Evolutionary conservation across 2,888 invertebrate species (phyloP).

Genomic region (Leistus spinibarbis): DNA sequence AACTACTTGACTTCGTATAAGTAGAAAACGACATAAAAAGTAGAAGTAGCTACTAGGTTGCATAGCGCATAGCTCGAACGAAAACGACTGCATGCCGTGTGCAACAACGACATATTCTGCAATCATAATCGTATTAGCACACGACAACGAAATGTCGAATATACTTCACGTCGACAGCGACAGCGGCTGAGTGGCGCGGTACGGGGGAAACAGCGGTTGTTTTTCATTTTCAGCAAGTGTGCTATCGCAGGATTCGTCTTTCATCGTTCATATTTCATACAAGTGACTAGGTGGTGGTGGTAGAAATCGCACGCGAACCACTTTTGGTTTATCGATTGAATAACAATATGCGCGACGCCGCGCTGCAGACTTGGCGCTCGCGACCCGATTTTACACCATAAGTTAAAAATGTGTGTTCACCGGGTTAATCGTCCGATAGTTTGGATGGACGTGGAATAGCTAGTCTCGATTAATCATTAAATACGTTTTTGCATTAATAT

Average conservation of each 20-base stretch:
- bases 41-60: no score
- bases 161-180: not conserved
- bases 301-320: not conserved
- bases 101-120: constrained; percentile 8
- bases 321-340: not conserved
- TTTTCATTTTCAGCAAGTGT: constrained; percentile 16
- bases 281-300: not conserved
- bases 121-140: constrained; percentile 35
- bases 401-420: no score
- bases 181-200: not conserved
- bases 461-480: no score
- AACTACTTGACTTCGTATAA: no score
- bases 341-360: not conserved
- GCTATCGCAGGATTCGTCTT: not conserved
- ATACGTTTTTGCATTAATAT: no score
- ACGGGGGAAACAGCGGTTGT: not conserved
- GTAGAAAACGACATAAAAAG: no score
- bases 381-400: no score
- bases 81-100: constrained; percentile 25
- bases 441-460: no score
- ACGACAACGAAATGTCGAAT: not conserved
- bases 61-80: not conserved
- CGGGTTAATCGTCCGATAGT: no score
- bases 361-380: not conserved
- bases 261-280: constrained; percentile 26